Percentiles rank a stretch among this genome's conserved stretches.
phyloP scores from a whole-genome alignment of 2,113 vertebrate species.

The Irena cyanogastra region DNA sequence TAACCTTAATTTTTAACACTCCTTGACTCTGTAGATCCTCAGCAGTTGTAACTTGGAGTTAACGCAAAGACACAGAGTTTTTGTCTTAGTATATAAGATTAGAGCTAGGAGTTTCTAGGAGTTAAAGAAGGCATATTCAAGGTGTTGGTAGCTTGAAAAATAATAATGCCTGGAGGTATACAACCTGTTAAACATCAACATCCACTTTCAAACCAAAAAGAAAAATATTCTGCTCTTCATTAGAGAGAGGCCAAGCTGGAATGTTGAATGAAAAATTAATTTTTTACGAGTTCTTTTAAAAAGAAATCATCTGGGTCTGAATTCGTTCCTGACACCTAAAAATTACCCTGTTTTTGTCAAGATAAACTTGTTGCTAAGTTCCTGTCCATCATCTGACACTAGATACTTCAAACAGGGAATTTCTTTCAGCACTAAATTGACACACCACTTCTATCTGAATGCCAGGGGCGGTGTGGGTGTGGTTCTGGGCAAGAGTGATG shows the following conservation, averaged over 20 bases:
- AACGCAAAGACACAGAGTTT: neutral
- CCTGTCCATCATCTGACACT: neutral
- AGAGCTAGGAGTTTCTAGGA: neutral
- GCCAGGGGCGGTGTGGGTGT: neutral
- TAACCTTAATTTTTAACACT: neutral
- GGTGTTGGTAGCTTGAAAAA: slow-evolving; percentile 11
- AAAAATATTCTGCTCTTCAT: neutral
- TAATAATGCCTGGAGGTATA: neutral
- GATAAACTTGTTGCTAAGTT: neutral
- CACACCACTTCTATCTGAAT: slow-evolving; percentile 32
- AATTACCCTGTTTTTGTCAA: neutral
- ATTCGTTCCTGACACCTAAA: neutral
- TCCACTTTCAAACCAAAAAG: neutral
- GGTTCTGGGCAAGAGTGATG: neutral
- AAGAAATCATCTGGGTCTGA: neutral
- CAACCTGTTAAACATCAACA: neutral
- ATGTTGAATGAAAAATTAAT: neutral
- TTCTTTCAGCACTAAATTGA: slow-evolving; percentile 36
- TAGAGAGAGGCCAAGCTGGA: neutral
- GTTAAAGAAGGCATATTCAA: neutral
- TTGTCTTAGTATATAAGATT: neutral
- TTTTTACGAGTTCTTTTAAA: neutral
- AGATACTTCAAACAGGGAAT: neutral
- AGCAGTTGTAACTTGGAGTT: neutral
- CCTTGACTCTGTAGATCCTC: neutral